Evolutionary conservation across 1,140 invertebrate genomes (phyloP), one percentile per base, ranked within the genome.

Genomic region (Magallana gigas): DNA sequence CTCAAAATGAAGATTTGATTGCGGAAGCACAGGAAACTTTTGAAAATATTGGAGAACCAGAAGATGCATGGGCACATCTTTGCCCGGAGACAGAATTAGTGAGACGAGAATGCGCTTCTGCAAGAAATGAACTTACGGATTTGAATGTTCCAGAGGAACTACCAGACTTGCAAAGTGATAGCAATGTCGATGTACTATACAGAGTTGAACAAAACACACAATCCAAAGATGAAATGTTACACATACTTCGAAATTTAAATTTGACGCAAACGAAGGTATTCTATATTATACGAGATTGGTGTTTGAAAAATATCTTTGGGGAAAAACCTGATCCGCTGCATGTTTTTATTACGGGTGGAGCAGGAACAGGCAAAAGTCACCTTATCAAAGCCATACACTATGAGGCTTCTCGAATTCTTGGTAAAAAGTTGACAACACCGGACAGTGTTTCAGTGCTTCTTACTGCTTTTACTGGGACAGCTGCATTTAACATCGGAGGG

Each of bases 291-390:
- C 56, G 89, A 58, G 57, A 90, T 7, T 88, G 81, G 84, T 85
- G 84, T 57, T 68, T 90, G 8, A 36, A 85, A 0, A 83, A 48
- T n/a, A 56, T 58, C 48, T 56, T 86, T 60, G 68, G 82, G 62
- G 48, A 71, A 36, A 59, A 85, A 16, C 76, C 81, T 57, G 83
- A 84, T 9, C 84, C 86, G 1, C 80, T 90, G 16, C 71, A 80
- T 29, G 23, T 90, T 14, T 90, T 90, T 71, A 12, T 90, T 8
- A 87, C 89, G 16, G 89, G 89, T 8, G 76, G 80, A 58, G 89
- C 87, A 62, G 87, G 87, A 0, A 85, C 81, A 56, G 89, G 87
- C 62, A 89, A 90, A 84, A 88, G 86, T 58, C 87, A 90, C 64
- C 57, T 90, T 7, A 88, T 90, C 16, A 88, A 90, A 60, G 71